Percentiles rank a stretch among this genome's conserved stretches.
These are phyloP conservation scores for Morphnarchus princeps DNA, from an alignment of 2,113 vertebrate genomes.

Conservation along the genomic window DNA sequence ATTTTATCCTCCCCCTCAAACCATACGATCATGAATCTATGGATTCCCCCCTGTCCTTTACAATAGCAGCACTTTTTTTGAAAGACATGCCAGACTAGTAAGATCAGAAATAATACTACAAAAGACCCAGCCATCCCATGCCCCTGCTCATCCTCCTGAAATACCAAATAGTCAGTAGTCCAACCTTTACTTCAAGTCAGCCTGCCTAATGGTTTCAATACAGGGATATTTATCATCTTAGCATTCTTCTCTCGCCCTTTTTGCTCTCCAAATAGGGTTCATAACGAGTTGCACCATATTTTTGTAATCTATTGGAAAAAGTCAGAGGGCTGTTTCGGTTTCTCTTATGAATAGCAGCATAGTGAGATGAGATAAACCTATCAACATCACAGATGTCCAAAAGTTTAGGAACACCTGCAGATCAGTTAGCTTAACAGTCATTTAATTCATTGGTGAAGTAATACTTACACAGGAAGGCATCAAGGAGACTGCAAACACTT, in stretches of 20 bases:
- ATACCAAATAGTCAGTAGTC: neutral
- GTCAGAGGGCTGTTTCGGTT: neutral
- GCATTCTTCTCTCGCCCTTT: neutral
- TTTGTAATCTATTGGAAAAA: neutral
- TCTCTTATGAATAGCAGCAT: neutral
- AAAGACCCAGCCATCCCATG: neutral
- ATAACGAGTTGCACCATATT: neutral
- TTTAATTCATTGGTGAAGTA: neutral
- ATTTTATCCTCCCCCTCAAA: neutral
- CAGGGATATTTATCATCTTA: neutral
- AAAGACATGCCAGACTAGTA: neutral
- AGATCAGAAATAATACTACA: neutral
- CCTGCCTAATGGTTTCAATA: neutral
- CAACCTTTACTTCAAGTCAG: neutral
- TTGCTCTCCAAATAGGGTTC: neutral
- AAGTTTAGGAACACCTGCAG: neutral
- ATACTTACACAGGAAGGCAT: neutral
- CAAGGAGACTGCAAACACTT: slow-evolving; percentile 22
- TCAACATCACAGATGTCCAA: neutral
- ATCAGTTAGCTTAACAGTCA: neutral
- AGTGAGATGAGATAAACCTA: neutral
- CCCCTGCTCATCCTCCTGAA: neutral
- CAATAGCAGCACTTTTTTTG: neutral
- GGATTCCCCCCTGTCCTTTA: neutral
- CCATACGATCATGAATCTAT: neutral